Percentiles rank a stretch among this genome's conserved stretches.
phyloP scores from a whole-genome alignment of 2,797 vertebrate genomes.

The Onychomys torridus region DNA sequence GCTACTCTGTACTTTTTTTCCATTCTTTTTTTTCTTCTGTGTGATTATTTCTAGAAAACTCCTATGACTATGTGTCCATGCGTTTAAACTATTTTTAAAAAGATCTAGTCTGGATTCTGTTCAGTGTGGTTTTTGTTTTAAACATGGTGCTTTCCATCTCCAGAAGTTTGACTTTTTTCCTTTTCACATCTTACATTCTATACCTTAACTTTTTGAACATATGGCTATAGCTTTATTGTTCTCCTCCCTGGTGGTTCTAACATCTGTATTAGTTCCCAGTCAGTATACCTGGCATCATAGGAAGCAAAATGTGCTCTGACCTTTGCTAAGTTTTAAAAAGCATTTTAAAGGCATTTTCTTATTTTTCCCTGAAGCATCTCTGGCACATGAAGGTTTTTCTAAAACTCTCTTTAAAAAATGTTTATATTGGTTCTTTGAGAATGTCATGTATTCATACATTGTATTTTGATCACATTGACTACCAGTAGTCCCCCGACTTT shows the following conservation, averaged over 20 bases:
- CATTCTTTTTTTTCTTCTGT: not conserved
- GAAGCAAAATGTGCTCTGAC: not conserved
- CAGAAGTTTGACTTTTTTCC: slow-evolving; percentile 21
- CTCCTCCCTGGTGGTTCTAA: not conserved
- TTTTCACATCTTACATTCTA: not conserved
- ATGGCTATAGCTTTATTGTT: not conserved
- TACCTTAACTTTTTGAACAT: slow-evolving; percentile 26
- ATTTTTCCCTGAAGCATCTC: not conserved
- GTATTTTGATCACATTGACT: not conserved
- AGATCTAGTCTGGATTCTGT: not conserved
- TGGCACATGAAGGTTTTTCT: not conserved
- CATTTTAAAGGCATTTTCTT: slow-evolving; percentile 18
- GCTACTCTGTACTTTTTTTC: not conserved
- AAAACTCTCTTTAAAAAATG: not conserved
- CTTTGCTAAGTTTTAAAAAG: slow-evolving; percentile 23
- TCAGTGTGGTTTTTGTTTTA: not conserved
- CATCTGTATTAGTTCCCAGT: not conserved
- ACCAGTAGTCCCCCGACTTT: not conserved
- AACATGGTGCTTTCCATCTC: not conserved
- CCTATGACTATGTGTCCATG: not conserved
- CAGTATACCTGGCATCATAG: not conserved
- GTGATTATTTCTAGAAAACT: slow-evolving; percentile 22
- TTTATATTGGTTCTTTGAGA: not conserved
- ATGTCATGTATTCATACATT: not conserved
- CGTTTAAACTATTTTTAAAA: not conserved